A percentile compares a stretch with the other conserved stretches of the same genome.
Evolutionary conservation across 2,797 vertebrate genomes (phyloP).

Genomic region (Microtus obscurus): DNA sequence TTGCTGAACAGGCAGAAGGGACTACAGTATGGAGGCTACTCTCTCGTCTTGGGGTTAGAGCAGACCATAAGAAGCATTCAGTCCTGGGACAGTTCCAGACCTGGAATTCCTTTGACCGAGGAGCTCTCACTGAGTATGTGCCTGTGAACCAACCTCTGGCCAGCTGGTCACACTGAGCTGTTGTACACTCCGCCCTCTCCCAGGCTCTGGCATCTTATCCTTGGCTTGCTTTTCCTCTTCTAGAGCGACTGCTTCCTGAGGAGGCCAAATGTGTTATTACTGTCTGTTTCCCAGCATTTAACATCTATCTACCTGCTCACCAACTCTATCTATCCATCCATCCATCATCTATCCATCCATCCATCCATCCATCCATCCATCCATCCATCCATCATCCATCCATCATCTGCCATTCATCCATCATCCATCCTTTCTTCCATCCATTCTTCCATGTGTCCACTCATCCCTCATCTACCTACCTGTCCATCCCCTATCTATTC

Average conservation of each 20-base stretch:
- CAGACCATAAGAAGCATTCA: not conserved
- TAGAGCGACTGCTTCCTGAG: not conserved
- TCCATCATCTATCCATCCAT: too few species aligned
- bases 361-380: not conserved
- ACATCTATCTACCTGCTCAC: too few species aligned
- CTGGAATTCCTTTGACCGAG: not conserved
- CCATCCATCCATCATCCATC: too few species aligned
- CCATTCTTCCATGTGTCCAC: too few species aligned
- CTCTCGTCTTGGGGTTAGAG: slow-evolving; percentile 42
- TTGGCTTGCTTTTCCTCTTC: not conserved
- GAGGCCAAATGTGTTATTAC: not conserved
- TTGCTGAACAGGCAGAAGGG: not conserved
- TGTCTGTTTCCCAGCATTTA: not conserved
- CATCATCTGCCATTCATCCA: too few species aligned
- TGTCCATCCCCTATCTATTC: too few species aligned
- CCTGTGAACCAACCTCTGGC: not conserved
- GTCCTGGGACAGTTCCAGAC: not conserved
- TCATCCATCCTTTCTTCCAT: too few species aligned
- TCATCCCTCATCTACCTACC: too few species aligned
- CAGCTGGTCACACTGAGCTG: not conserved
- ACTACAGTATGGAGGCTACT: not conserved
- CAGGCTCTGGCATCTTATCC: not conserved
- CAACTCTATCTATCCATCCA: not conserved
- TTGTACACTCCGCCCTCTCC: fast-evolving
- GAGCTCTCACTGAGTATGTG: not conserved